These are phyloP conservation scores for Drosophila rellima DNA, from an alignment of 2,888 invertebrate genomes.

Conservation along the genomic window DNA sequence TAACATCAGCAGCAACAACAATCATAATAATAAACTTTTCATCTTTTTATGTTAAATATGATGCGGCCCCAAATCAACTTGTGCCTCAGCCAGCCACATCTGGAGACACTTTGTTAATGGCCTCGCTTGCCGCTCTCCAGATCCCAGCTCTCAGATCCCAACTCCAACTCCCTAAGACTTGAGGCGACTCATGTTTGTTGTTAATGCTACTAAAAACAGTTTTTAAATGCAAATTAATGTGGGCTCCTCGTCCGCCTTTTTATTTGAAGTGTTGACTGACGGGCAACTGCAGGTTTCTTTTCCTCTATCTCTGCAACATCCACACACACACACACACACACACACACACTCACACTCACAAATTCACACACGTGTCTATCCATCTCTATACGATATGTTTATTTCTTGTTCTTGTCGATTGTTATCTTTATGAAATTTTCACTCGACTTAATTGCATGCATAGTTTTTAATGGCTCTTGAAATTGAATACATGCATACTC, in stretches of 20 bases:
- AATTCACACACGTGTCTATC: constrained; percentile 11
- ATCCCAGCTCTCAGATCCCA: neutral
- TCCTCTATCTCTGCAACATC: constrained; percentile 5
- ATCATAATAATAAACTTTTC: constrained; percentile 81
- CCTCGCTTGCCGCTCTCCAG: constrained; percentile 37
- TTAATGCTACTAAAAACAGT: constrained; percentile 78
- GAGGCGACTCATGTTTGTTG: constrained; percentile 63
- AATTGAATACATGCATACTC: constrained; percentile 60
- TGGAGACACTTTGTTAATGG: constrained; percentile 81
- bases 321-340: constrained; percentile 10
- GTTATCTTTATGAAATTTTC: constrained; percentile 82
- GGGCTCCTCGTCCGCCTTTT: constrained; percentile 64
- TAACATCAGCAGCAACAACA: constrained; percentile 63
- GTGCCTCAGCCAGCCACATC: constrained; percentile 58
- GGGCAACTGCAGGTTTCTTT: constrained; percentile 57
- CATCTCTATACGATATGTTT: constrained; percentile 54
- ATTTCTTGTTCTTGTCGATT: constrained; percentile 78
- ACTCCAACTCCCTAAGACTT: constrained; percentile 2
- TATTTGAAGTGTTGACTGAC: constrained; percentile 81
- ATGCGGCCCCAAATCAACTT: constrained; percentile 66
- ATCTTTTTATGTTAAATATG: constrained; percentile 77
- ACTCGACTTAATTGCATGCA: constrained; percentile 82
- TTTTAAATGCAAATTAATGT: constrained; percentile 82
- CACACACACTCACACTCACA: constrained; percentile 7
- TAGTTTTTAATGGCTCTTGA: constrained; percentile 79